Conservation (phyloP, 2,113 vertebrate species). For the Hoplias malabaricus region DNA sequence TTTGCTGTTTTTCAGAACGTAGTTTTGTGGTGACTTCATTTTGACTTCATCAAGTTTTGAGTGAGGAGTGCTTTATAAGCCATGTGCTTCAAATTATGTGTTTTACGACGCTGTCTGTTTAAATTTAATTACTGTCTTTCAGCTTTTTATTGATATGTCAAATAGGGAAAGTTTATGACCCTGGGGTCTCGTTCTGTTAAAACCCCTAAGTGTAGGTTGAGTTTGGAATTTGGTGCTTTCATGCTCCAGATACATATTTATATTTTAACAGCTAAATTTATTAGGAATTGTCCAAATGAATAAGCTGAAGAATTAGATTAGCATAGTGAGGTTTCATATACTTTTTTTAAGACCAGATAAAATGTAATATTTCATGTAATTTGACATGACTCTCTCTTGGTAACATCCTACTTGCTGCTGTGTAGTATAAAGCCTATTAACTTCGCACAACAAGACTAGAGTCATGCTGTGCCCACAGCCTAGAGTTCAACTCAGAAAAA, state of each 20-base stretch:
- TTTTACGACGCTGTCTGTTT: neutral
- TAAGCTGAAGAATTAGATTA: constrained; percentile 32
- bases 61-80: neutral
- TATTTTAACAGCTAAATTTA: constrained; percentile 30
- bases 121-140: neutral
- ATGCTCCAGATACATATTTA: neutral
- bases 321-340: neutral
- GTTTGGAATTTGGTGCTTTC: constrained; percentile 20
- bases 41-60: no score
- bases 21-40: neutral
- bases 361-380: neutral
- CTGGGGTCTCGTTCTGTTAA: neutral
- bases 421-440: constrained; percentile 3
- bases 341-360: neutral
- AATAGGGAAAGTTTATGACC: neutral
- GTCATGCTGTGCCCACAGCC: constrained; percentile 60
- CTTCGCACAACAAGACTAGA: constrained; percentile 22
- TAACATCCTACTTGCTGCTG: neutral
- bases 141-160: constrained; percentile 1
- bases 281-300: constrained; percentile 6
- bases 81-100: neutral
- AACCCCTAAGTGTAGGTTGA: neutral
- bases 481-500: constrained; percentile 59
- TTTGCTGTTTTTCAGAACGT: neutral
- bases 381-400: neutral